phyloP scores from a whole-genome alignment of 2,888 invertebrate genomes.

The Patella caerulea region DNA sequence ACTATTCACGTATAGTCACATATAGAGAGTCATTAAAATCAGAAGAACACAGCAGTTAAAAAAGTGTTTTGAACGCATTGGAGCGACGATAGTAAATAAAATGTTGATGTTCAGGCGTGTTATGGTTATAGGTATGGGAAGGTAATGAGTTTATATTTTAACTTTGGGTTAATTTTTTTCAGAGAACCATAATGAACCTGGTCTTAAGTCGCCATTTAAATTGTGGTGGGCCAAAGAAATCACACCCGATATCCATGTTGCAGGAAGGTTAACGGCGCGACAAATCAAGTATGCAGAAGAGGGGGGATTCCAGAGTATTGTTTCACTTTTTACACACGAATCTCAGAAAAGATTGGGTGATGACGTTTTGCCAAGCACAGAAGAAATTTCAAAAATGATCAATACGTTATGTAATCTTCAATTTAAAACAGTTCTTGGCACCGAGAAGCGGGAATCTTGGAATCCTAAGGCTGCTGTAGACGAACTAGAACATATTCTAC shows the following conservation, averaged over 20 bases:
- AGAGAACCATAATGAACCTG: constrained; percentile 39
- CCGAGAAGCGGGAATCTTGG: constrained; percentile 47
- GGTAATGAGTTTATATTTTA: no score
- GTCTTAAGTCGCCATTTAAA: constrained; percentile 52
- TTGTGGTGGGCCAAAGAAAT: constrained; percentile 65
- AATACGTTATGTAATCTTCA: constrained; percentile 48
- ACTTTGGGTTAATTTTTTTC: constrained; percentile 24
- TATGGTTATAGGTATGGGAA: no score
- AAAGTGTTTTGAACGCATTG: no score
- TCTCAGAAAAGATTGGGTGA: constrained; percentile 45
- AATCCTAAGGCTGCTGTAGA: constrained; percentile 48
- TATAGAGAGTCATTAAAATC: no score
- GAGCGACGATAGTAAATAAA: no score
- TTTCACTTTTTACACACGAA: constrained; percentile 52
- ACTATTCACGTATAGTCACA: no score
- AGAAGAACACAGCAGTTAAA: no score
- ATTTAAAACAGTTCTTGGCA: constrained; percentile 48
- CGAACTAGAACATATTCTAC: constrained; percentile 41
- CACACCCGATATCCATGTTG: constrained; percentile 55
- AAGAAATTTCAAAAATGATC: constrained; percentile 42
- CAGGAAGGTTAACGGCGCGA: constrained; percentile 56
- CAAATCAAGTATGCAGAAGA: constrained; percentile 65
- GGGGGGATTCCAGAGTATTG: constrained; percentile 58
- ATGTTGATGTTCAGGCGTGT: no score
- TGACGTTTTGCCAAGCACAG: constrained; percentile 49